Percentiles rank a stretch among this genome's conserved stretches.
Conservation (phyloP, 2,888 invertebrate species). For the Chaitophorus viminalis region DNA sequence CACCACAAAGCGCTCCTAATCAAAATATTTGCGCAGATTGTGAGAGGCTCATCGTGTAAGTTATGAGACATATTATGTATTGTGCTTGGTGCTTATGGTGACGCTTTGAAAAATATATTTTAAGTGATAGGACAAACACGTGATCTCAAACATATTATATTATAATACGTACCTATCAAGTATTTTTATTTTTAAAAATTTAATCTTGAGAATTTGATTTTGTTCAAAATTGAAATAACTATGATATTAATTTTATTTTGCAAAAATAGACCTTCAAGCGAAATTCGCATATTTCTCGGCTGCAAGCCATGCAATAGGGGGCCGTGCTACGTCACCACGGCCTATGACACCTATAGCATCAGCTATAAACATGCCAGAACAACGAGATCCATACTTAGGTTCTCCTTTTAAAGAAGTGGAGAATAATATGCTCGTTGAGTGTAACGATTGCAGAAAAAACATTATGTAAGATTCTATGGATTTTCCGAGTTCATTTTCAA, state of each 20-base stretch:
- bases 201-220: not conserved
- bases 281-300: constrained; percentile 74
- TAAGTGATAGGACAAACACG: not conserved
- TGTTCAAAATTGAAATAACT: not conserved
- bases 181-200: no score
- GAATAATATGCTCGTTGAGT: constrained; percentile 73
- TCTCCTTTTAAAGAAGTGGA: constrained; percentile 66
- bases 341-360: constrained; percentile 71
- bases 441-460: constrained; percentile 86
- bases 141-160: no score
- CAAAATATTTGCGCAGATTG: constrained; percentile 97
- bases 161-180: no score
- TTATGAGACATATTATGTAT: constrained; percentile 66
- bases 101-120: constrained; percentile 7
- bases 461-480: constrained; percentile 79
- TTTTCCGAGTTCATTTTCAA: not conserved
- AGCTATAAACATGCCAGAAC: constrained; percentile 63
- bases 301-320: constrained; percentile 80
- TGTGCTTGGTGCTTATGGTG: constrained; percentile 58
- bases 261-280: constrained; percentile 64
- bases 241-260: constrained; percentile 46
- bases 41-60: constrained; percentile 98
- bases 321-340: constrained; percentile 73
- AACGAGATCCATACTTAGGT: constrained; percentile 57
- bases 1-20: constrained; percentile 75